Base-by-base conservation (phyloP, 2,888 invertebrate genomes). In the Melitaea athalia region DNA sequence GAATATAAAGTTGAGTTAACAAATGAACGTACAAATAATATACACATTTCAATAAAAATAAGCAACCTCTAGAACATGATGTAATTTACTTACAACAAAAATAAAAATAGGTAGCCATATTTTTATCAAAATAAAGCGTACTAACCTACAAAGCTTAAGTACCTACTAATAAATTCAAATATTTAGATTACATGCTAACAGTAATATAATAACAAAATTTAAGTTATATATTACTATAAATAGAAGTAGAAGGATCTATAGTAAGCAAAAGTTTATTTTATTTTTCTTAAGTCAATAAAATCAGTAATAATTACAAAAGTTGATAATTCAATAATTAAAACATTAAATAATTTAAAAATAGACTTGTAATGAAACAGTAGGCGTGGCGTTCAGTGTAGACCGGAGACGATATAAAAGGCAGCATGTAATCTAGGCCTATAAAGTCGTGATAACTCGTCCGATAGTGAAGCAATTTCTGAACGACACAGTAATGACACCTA, bases 401-500 rank as follows among this genome's bases (percentile, higher is more conserved):
- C 62, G 63, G n/a, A 52, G 43, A 17, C 60, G 49, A 65, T 64
- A 60, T 63, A 71, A 71, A 70, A 64, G 79, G 79, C 85, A 84
- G 61, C 87, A 84, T 91, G 87, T 91, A 92, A 92, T 92, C 91
- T 90, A 83, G 79, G 83, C 87, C 89, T 91, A 91, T 91, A 91
- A 91, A 91, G 78, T 78, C 85, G 81, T 88, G 92, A 91, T 92
- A 90, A 85, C 86, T 88, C 87, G 78, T 86, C 86, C 89, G 92
- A 92, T 92, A 92, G 89, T 87, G 79, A 84, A 88, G 90, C 91
- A 92, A 92, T 92, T 92, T 91, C 91, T 87, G 88, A 85, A 86
- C 90, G 89, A 88, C 89, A 86, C 84, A 81, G 82, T 92, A 92
- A 92, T 92, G 92, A 92, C 91, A 92, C 85, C 90, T 89, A 92